Base-by-base conservation (phyloP, 2,888 invertebrate genomes). In the Therioaphis trifolii region DNA sequence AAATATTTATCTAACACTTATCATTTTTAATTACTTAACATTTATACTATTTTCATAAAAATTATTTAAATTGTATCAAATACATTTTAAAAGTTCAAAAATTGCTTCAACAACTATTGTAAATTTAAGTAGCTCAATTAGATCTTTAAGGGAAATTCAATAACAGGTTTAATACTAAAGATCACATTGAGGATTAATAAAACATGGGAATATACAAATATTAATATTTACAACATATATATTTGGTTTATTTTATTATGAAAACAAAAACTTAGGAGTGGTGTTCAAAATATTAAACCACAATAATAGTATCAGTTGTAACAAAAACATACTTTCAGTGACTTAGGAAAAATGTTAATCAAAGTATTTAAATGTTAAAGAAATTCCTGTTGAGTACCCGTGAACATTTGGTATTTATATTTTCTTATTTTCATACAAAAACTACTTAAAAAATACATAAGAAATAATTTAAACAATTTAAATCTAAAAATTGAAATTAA, bases 211-310 rank as follows among this genome's bases (percentile, higher is more conserved):
- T 68, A 40, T 68, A 78, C 35, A 78, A 68, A 78, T 68, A 77
- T 35, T 29, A 55, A 78, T 78, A 21, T 52, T 52, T 68, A 78
- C 40, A 78, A 78, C 52, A 78, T 78, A 69, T 18, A 76, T 52
- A 78, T 68, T 78, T 78, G 24, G 78, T 78, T 78, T 68, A 77
- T 77, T 78, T 78, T 52, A 68, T 68, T 68, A 68, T 40, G 35
- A 78, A 78, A 68, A 78, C 78, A 78, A 68, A 49, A 52, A 55
- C 24, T 24, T 40, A 66, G 18, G 12, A 18, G 78, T 55, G 68
- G 52, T 7, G 14, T 68, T 68, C 1, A 68, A 68, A 40, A 78
- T 78, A 49, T 52, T n/a, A 68, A 27, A 27, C 68, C 52, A 78
- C 52, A 66, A 29, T 21, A 35, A 78, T 74, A 55, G 7, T 66